Percentiles rank a stretch among this genome's conserved stretches.
These are phyloP conservation scores for Heterocephalus glaber DNA, from an alignment of 2,113 vertebrate genomes.

Conservation along the genomic window DNA sequence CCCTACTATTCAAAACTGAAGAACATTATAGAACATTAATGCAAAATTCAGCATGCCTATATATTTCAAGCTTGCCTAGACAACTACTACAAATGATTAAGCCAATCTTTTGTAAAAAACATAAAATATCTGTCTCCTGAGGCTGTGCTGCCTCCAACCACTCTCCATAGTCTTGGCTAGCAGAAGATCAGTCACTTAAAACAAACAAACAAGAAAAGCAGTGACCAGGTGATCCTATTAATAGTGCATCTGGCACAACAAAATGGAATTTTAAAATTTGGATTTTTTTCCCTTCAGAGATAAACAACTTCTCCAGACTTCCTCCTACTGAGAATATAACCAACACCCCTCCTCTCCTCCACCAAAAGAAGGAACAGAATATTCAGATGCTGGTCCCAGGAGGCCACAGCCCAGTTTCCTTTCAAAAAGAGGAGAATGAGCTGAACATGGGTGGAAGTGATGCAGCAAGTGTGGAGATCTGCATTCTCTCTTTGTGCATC, in stretches of 20 bases:
- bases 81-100: background rate
- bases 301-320: background rate
- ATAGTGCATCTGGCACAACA: background rate
- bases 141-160: background rate
- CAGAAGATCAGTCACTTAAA: background rate
- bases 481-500: background rate
- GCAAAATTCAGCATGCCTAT: accelerated
- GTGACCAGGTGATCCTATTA: background rate
- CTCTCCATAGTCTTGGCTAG: background rate
- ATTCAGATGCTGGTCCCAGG: background rate
- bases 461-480: background rate
- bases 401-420: background rate
- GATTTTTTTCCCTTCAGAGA: background rate
- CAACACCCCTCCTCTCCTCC: background rate
- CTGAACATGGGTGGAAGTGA: background rate
- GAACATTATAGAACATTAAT: background rate
- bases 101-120: background rate
- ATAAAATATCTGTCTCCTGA: background rate
- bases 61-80: background rate
- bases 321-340: background rate
- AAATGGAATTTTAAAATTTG: background rate
- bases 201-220: background rate
- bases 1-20: background rate
- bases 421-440: background rate
- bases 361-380: background rate